These are phyloP conservation scores for Dicrostonyx torquatus DNA, from an alignment of 2,797 vertebrate species.

Conservation along the genomic window DNA sequence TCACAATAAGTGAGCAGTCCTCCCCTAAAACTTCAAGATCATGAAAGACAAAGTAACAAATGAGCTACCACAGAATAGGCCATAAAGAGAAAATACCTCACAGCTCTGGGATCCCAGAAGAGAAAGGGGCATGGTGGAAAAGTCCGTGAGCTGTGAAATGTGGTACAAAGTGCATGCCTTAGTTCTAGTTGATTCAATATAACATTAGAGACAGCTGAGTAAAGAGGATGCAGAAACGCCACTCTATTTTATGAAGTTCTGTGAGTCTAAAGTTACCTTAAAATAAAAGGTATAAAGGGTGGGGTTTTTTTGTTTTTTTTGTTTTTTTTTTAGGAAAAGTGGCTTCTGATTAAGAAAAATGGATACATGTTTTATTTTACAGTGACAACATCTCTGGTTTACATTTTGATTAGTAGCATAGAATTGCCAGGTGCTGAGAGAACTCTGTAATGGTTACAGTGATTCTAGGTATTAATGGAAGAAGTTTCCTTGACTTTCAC, in stretches of 20 bases:
- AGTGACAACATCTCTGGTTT: not conserved
- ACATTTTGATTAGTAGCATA: not conserved
- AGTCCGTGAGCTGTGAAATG: not conserved
- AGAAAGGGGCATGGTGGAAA: not conserved
- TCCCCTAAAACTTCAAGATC: not conserved
- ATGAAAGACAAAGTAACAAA: not conserved
- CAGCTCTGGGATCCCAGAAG: not conserved
- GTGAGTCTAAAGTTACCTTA: constrained; percentile 17
- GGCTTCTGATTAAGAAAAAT: constrained; percentile 6
- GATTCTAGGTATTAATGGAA: not conserved
- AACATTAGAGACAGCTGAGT: not conserved
- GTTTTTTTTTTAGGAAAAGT: not conserved
- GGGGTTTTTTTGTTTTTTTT: too few relatives aligned
- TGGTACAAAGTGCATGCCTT: not conserved
- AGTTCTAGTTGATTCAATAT: not conserved
- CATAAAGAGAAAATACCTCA: not conserved
- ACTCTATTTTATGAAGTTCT: not conserved
- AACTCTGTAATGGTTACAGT: not conserved
- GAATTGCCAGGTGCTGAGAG: not conserved
- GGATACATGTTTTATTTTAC: not conserved
- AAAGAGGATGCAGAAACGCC: not conserved
- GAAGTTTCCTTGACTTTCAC: constrained; percentile 43
- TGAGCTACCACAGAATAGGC: not conserved
- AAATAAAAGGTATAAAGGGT: constrained; percentile 26
- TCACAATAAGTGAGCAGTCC: constrained; percentile 4